Conservation (phyloP, 2,113 vertebrate genomes). For the Galbula dea region DNA sequence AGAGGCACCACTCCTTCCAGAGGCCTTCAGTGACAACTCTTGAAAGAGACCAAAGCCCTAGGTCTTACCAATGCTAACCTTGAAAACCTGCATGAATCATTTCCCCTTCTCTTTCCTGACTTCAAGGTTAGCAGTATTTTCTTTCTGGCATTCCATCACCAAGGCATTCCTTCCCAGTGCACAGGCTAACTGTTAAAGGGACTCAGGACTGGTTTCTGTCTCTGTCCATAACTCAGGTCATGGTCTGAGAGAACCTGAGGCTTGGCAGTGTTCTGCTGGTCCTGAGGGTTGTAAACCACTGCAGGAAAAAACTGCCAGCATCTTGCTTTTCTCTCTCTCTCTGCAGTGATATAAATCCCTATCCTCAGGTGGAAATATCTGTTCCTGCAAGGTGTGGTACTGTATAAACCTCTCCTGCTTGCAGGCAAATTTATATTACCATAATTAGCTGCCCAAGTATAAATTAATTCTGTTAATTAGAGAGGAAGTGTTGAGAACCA, state of each 20-base stretch:
- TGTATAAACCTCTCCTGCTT: background rate
- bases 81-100: background rate
- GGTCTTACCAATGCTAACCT: background rate
- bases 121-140: background rate
- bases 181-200: no score
- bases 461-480: background rate
- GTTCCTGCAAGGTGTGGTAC: background rate
- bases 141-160: background rate
- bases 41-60: background rate
- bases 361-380: background rate
- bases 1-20: background rate
- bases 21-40: no score
- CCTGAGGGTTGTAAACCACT: background rate
- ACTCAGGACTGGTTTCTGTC: background rate
- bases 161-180: background rate
- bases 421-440: background rate
- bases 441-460: background rate
- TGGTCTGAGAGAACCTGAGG: background rate
- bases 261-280: background rate
- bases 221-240: accelerated
- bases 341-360: background rate
- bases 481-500: background rate
- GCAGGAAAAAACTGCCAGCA: background rate
- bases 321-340: background rate
- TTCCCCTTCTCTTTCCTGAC: background rate